Conservation (phyloP, 1,140 invertebrate species). For the Cardiocondyla obscurior region DNA sequence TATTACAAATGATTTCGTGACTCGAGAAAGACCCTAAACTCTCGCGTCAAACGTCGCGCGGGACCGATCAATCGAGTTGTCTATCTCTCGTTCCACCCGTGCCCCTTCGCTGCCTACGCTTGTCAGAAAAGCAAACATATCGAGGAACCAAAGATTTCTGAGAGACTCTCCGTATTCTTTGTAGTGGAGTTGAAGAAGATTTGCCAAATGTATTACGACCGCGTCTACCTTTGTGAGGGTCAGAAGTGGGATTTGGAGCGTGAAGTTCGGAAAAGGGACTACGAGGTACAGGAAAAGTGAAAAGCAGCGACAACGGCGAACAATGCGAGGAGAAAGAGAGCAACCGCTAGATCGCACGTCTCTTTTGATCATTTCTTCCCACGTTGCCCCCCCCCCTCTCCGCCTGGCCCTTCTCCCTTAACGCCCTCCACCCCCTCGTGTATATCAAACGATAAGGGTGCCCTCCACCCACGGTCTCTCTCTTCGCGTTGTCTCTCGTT, state of each 20-base stretch:
- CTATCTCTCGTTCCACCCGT: slow-evolving; percentile 55
- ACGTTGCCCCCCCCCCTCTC: too few species aligned
- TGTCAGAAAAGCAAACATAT: slow-evolving; percentile 59
- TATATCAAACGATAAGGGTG: slow-evolving; percentile 37
- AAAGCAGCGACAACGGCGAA: slow-evolving; percentile 52
- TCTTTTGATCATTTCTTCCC: slow-evolving; percentile 47
- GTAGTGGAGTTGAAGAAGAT: slow-evolving; percentile 93
- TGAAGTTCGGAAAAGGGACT: slow-evolving; percentile 98
- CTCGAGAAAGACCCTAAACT: neutral
- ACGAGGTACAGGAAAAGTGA: slow-evolving; percentile 90
- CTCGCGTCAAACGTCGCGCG: neutral
- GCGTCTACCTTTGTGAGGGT: slow-evolving; percentile 97
- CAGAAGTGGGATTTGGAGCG: slow-evolving; percentile 99
- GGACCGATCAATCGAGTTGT: slow-evolving; percentile 16
- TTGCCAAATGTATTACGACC: slow-evolving; percentile 97
- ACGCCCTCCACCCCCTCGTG: neutral
- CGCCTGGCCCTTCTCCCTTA: too few species aligned
- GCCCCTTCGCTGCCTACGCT: slow-evolving; percentile 34
- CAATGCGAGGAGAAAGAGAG: slow-evolving; percentile 64
- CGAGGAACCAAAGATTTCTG: slow-evolving; percentile 73
- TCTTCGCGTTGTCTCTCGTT: slow-evolving; percentile 65
- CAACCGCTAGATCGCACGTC: slow-evolving; percentile 53
- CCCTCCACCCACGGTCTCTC: slow-evolving; percentile 58
- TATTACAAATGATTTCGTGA: neutral
- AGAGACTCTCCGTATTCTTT: slow-evolving; percentile 83